Evolutionary conservation across 2,888 invertebrate species (phyloP).

Genomic region (Hyalella azteca): DNA sequence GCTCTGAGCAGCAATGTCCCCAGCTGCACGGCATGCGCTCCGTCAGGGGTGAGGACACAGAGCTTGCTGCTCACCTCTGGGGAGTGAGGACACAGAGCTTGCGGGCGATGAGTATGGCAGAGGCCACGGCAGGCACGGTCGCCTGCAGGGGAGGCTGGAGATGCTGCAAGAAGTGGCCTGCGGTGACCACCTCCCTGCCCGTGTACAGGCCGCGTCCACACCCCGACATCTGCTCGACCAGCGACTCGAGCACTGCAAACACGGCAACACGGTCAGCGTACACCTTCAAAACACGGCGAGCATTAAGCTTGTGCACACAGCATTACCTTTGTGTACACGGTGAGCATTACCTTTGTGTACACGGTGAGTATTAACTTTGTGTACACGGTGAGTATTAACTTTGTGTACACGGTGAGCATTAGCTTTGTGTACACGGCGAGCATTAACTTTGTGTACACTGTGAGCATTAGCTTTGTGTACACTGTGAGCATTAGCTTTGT

Average conservation of each 20-base stretch:
- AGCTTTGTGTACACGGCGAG: no score
- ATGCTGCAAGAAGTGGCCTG: constrained; percentile 56
- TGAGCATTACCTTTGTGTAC: no score
- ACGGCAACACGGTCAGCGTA: background rate
- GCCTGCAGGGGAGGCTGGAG: constrained; percentile 51
- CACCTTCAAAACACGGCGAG: no score
- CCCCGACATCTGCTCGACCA: constrained; percentile 54
- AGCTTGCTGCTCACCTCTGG: constrained; percentile 24
- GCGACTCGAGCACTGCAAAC: constrained; percentile 50
- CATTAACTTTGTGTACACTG: no score
- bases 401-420: no score
- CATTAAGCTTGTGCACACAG: no score
- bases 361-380: no score
- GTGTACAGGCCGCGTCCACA: constrained; percentile 45
- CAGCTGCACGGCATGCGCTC: background rate
- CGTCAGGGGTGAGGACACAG: background rate
- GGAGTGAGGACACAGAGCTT: constrained; percentile 11
- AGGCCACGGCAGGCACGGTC: constrained; percentile 47
- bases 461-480: no score
- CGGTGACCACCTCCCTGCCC: constrained; percentile 44
- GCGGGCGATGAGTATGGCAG: background rate
- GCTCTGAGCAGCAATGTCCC: background rate
- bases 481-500: no score
- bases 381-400: no score
- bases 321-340: no score